A percentile compares a stretch with the other conserved stretches of the same genome.
phyloP scores from a whole-genome alignment of 1,140 invertebrate species.

The Drosophila repletoides region DNA sequence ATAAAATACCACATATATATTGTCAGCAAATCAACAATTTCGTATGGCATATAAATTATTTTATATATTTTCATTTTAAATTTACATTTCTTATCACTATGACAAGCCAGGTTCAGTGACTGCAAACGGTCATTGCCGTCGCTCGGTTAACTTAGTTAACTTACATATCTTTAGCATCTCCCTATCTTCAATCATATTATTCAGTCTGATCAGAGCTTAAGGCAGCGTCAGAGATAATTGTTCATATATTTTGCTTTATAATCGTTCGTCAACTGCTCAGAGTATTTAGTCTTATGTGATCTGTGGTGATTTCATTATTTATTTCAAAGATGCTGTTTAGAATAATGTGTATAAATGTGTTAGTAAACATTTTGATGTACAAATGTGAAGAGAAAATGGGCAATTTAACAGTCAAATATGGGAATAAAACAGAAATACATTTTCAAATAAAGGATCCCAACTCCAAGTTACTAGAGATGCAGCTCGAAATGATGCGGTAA shows the following conservation, averaged over 20 bases:
- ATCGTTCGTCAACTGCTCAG: not conserved
- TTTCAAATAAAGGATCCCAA: constrained; percentile 6
- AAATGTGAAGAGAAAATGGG: not conserved
- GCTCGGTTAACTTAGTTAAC: too few species aligned
- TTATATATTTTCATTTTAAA: not conserved
- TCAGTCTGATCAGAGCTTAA: too few species aligned
- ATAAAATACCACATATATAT: not conserved
- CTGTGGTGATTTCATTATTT: not conserved
- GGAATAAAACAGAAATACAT: constrained; percentile 10
- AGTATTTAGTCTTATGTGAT: not conserved
- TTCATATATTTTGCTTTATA: not conserved
- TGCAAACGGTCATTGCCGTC: too few species aligned
- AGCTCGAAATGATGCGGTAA: constrained; percentile 10
- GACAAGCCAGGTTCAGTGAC: not conserved
- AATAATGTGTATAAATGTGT: not conserved
- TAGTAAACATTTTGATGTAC: not conserved
- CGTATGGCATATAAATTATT: not conserved
- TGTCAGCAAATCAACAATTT: not conserved
- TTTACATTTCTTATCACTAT: not conserved
- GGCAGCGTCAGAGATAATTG: too few species aligned
- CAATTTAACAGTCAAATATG: constrained; percentile 5
- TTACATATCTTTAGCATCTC: too few species aligned
- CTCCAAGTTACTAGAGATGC: not conserved
- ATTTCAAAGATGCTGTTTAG: not conserved
- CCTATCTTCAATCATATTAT: too few species aligned